Conservation (phyloP, 1,140 invertebrate genomes). For the Trichoplusia ni region DNA sequence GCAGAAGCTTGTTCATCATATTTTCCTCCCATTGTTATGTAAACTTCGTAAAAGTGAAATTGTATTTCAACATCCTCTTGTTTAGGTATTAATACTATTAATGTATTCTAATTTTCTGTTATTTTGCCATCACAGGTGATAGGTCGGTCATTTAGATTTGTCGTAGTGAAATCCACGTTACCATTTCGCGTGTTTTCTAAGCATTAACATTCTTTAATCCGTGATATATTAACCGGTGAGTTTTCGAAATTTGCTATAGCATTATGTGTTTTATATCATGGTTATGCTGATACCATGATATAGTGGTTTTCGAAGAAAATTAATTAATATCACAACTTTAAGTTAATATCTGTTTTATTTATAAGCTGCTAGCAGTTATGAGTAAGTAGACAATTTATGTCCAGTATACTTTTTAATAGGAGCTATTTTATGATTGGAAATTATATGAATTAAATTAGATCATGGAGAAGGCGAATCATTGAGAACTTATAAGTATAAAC, state of each 20-base stretch:
- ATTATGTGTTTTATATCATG: background rate
- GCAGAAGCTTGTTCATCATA: conserved; percentile 5
- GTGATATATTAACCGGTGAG: background rate
- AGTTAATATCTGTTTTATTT: too few relatives aligned
- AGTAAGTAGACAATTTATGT: too few relatives aligned
- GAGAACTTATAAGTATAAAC: background rate
- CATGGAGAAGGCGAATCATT: background rate
- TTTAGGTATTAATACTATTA: conserved; percentile 11
- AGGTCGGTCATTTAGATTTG: conserved; percentile 3
- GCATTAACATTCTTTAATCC: background rate
- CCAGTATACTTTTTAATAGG: too few relatives aligned
- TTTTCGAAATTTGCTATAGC: background rate
- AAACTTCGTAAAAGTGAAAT: conserved; percentile 27
- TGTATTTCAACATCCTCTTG: conserved; percentile 7
- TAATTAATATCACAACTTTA: too few relatives aligned
- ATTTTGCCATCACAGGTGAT: background rate
- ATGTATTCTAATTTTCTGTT: conserved; percentile 25
- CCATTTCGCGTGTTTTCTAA: conserved; percentile 1
- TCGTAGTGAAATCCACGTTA: background rate
- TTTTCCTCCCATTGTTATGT: conserved; percentile 1
- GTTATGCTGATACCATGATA: too few relatives aligned
- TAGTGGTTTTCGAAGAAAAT: too few relatives aligned
- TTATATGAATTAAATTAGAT: too few relatives aligned
- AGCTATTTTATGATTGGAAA: too few relatives aligned
- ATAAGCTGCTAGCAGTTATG: too few relatives aligned